Conservation (phyloP, 2,797 vertebrate species). For the Chelon auratus region DNA sequence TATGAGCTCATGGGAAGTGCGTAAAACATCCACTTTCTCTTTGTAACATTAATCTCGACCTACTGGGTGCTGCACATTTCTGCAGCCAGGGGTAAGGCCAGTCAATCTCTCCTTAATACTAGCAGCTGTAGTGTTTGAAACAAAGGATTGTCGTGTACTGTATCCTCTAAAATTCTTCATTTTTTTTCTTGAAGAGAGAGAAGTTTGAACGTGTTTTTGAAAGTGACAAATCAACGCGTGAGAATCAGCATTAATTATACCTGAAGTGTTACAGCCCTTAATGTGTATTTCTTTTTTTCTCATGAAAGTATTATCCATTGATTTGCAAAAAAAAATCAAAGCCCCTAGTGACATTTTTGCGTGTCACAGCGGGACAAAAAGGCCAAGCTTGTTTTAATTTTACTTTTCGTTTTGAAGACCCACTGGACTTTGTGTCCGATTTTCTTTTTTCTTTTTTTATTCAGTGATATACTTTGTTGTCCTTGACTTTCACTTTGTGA, state of each 20-base stretch:
- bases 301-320: constrained; percentile 52
- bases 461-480: constrained; percentile 59
- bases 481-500: constrained; percentile 71
- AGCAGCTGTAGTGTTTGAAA: constrained; percentile 37
- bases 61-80: constrained; percentile 54
- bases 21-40: constrained; percentile 25
- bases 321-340: constrained; percentile 27
- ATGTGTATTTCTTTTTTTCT: constrained; percentile 25
- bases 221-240: constrained; percentile 9
- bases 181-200: constrained; percentile 3
- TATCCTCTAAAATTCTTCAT: constrained; percentile 34
- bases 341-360: constrained; percentile 6
- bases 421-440: constrained; percentile 51
- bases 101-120: constrained; percentile 49
- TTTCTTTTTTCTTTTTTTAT: constrained; percentile 51
- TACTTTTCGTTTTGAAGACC: constrained; percentile 36
- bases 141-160: constrained; percentile 40
- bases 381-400: constrained; percentile 36
- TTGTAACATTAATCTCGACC: constrained; percentile 12
- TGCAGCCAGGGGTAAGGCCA: constrained; percentile 44
- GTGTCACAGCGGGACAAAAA: constrained; percentile 17
- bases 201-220: constrained; percentile 18
- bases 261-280: constrained; percentile 63
- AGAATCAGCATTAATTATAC: constrained; percentile 38
- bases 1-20: constrained; percentile 33